Evolutionary conservation across 1,140 invertebrate species (phyloP).

Genomic region (Acromyrmex charruanus): DNA sequence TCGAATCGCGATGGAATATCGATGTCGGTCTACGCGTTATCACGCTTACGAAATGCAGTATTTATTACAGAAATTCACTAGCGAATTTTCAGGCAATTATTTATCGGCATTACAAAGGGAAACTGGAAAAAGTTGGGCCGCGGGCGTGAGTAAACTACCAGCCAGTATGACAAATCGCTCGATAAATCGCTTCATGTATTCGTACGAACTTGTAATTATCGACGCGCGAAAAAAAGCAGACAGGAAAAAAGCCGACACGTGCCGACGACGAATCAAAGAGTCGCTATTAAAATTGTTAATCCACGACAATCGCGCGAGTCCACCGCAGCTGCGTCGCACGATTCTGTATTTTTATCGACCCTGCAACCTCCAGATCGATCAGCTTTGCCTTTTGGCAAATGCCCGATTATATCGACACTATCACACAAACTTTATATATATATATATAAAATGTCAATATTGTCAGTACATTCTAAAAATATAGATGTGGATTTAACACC

Average conservation of each 20-base stretch:
- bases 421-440: too few relatives aligned
- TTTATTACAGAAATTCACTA: constrained; percentile 42
- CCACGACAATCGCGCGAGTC: background rate
- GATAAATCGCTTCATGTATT: constrained; percentile 21
- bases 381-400: background rate
- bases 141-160: background rate
- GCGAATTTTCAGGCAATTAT: constrained; percentile 50
- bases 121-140: background rate
- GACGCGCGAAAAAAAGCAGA: background rate
- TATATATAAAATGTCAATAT: too few relatives aligned
- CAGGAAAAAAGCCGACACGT: background rate
- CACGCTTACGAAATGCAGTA: background rate
- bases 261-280: constrained; percentile 32
- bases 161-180: constrained; percentile 46
- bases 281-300: constrained; percentile 59
- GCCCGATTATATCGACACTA: background rate
- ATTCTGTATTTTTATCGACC: background rate
- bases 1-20: constrained; percentile 21
- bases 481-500: too few relatives aligned
- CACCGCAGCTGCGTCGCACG: background rate
- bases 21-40: constrained; percentile 5
- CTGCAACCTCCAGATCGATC: background rate
- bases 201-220: constrained; percentile 44
- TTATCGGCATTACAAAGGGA: constrained; percentile 36
- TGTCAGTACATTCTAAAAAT: too few relatives aligned